phyloP scores from a whole-genome alignment of 2,888 invertebrate species.

The Lycia hirtaria region DNA sequence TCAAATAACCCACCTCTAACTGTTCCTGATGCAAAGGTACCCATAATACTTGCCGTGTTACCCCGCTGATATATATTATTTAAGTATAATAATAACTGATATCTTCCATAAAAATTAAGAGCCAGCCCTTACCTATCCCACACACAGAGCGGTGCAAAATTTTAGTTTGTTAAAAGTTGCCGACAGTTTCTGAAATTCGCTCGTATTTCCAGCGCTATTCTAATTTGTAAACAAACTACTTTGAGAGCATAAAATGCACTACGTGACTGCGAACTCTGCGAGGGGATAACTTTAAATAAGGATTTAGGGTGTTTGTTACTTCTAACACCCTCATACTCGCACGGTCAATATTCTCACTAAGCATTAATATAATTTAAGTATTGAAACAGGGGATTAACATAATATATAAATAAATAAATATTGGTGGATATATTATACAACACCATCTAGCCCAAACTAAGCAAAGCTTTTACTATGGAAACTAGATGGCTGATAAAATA shows the following conservation, averaged over 20 bases:
- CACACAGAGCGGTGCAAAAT: constrained; percentile 21
- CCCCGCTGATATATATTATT: too few species aligned
- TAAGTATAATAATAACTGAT: too few species aligned
- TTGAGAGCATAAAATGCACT: constrained; percentile 7
- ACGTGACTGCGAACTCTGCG: constrained; percentile 11
- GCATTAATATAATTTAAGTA: too few species aligned
- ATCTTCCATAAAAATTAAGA: constrained; percentile 7
- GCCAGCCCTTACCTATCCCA: constrained; percentile 37
- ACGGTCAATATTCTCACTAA: background rate
- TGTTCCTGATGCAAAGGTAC: too few species aligned
- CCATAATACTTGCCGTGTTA: too few species aligned
- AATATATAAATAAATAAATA: too few species aligned
- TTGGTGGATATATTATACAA: too few species aligned
- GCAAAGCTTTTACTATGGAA: too few species aligned
- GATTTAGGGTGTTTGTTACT: background rate
- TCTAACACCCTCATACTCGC: background rate
- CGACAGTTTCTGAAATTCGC: constrained; percentile 46
- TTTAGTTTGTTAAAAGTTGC: constrained; percentile 45
- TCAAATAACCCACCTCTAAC: too few species aligned
- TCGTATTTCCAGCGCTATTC: constrained; percentile 40
- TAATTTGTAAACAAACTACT: constrained; percentile 33
- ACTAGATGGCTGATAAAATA: too few species aligned
- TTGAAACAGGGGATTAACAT: too few species aligned
- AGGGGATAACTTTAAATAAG: background rate
- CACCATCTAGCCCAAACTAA: too few species aligned